phyloP scores from a whole-genome alignment of 2,797 vertebrate species.

The Bucorvus abyssinicus region DNA sequence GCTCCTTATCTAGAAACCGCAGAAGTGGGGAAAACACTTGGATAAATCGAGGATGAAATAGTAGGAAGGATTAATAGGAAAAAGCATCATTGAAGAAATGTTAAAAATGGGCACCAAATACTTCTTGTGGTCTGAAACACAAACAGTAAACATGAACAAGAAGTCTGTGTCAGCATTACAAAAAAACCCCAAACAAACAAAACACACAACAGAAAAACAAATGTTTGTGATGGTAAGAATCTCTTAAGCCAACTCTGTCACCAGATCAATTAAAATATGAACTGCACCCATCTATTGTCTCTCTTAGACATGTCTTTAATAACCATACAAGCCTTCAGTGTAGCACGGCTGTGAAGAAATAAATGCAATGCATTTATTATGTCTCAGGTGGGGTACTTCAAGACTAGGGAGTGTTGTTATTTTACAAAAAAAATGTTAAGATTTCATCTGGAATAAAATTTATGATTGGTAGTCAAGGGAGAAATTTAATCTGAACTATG shows the following conservation, averaged over 20 bases:
- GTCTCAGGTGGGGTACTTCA: neutral
- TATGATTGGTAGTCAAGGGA: rapidly evolving
- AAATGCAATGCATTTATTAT: neutral
- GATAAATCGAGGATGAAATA: neutral
- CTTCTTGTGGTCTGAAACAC: neutral
- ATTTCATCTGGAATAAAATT: neutral
- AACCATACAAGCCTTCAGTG: neutral
- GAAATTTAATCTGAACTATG: neutral
- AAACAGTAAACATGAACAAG: neutral
- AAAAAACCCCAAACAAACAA: neutral
- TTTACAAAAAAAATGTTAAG: neutral
- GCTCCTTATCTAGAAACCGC: neutral
- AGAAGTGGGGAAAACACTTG: neutral
- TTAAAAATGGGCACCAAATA: neutral
- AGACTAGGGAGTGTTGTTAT: neutral
- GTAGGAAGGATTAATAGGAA: neutral
- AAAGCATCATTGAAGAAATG: neutral
- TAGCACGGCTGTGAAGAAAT: neutral
- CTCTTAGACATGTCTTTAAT: neutral
- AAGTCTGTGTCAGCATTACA: neutral
- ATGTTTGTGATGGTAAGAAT: neutral
- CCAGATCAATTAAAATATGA: neutral
- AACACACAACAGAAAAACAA: neutral
- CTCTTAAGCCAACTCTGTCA: neutral
- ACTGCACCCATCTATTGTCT: neutral